These are phyloP conservation scores for Cosmorhoe ocellata DNA, from an alignment of 2,888 invertebrate genomes.

Conservation along the genomic window DNA sequence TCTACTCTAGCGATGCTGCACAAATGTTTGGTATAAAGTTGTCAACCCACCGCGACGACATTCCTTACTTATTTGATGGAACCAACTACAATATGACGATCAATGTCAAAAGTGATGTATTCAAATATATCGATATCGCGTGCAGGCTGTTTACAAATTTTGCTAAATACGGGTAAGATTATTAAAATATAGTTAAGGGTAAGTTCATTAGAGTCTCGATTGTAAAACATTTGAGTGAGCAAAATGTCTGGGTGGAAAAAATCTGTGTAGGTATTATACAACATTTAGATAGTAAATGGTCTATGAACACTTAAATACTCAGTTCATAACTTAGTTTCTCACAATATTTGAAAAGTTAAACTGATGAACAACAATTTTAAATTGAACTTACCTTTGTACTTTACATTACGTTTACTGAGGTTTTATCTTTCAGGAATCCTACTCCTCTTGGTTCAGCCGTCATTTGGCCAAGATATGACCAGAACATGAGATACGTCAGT, in stretches of 20 bases:
- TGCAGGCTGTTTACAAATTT: slow-evolving; percentile 38
- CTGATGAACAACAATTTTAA: no score
- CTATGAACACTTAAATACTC: no score
- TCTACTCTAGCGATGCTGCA: slow-evolving; percentile 11
- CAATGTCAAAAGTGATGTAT: slow-evolving; percentile 6
- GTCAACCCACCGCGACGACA: slow-evolving; percentile 24
- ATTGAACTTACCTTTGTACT: no score
- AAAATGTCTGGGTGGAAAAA: no score
- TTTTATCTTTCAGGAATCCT: not conserved
- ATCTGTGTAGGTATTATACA: no score
- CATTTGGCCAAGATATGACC: not conserved
- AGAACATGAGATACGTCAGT: not conserved
- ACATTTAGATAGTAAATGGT: no score
- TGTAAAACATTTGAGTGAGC: no score
- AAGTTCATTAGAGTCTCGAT: not conserved
- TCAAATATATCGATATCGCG: slow-evolving; percentile 20
- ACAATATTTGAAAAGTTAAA: no score
- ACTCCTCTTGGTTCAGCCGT: not conserved
- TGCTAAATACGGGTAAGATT: slow-evolving; percentile 44
- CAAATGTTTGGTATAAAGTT: slow-evolving; percentile 15
- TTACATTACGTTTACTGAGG: not conserved
- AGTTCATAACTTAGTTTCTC: no score
- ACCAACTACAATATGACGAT: slow-evolving; percentile 12
- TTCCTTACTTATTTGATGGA: slow-evolving; percentile 20
- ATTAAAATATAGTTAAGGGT: not conserved